phyloP scores from a whole-genome alignment of 1,140 invertebrate species.

The Ceratina calcarata region DNA sequence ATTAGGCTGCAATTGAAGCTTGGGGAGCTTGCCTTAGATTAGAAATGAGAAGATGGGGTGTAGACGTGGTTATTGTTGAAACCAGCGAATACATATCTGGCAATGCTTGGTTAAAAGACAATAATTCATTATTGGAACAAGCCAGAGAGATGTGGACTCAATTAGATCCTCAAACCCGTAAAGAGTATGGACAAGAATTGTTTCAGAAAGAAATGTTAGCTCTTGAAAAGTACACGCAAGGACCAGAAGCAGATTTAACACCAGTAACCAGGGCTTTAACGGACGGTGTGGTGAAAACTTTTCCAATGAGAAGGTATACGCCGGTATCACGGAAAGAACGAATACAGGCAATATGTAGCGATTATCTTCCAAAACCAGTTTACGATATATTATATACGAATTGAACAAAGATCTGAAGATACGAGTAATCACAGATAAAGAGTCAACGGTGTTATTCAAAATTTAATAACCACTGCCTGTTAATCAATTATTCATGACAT shows the following conservation, averaged over 20 bases:
- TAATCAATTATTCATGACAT: neutral
- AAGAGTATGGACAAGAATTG: slow-evolving; percentile 89
- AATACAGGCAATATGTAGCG: slow-evolving; percentile 87
- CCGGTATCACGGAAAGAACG: slow-evolving; percentile 88
- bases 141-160: slow-evolving; percentile 90
- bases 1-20: slow-evolving; percentile 88
- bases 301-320: slow-evolving; percentile 89
- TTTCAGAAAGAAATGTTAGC: slow-evolving; percentile 89
- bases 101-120: slow-evolving; percentile 87
- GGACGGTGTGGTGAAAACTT: slow-evolving; percentile 88
- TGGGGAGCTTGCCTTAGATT: slow-evolving; percentile 89
- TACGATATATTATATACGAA: slow-evolving; percentile 86
- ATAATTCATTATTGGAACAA: slow-evolving; percentile 85
- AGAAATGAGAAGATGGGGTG: slow-evolving; percentile 88
- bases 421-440: neutral
- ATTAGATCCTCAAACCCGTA: slow-evolving; percentile 87
- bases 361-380: slow-evolving; percentile 88
- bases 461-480: slow-evolving; percentile 3
- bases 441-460: neutral
- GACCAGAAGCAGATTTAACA: slow-evolving; percentile 85
- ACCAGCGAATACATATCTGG: slow-evolving; percentile 90
- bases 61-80: slow-evolving; percentile 90
- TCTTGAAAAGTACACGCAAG: slow-evolving; percentile 88
- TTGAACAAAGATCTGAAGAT: slow-evolving; percentile 22
- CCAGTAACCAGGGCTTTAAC: slow-evolving; percentile 86